phyloP scores from a whole-genome alignment of 1,140 invertebrate species.

The Lepeophtheirus salmonis region DNA sequence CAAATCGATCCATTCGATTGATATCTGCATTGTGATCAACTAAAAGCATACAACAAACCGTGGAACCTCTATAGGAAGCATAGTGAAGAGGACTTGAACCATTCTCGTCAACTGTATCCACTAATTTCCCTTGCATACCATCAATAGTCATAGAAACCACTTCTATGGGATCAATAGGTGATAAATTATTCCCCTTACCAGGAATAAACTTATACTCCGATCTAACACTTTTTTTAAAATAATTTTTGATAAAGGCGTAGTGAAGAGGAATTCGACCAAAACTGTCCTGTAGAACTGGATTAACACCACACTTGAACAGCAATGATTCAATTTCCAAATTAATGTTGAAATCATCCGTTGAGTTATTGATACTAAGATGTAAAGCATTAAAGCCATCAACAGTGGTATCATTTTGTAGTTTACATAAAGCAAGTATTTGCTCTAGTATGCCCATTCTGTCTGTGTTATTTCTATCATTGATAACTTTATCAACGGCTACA shows the following conservation, averaged over 20 bases:
- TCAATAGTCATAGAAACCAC: constrained; percentile 26
- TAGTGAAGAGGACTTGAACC: constrained; percentile 31
- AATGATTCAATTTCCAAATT: constrained; percentile 25
- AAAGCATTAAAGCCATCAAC: constrained; percentile 24
- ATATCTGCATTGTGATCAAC: constrained; percentile 27
- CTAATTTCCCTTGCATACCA: constrained; percentile 26
- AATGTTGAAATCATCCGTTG: constrained; percentile 26
- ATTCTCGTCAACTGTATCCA: constrained; percentile 28
- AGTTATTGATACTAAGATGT: constrained; percentile 28
- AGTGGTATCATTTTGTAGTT: neutral
- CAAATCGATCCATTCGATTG: constrained; percentile 28
- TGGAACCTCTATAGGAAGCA: constrained; percentile 32
- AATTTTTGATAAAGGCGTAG: constrained; percentile 31
- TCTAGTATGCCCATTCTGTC: constrained; percentile 21
- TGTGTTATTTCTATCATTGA: constrained; percentile 11
- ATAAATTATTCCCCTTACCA: constrained; percentile 19
- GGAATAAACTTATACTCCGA: neutral
- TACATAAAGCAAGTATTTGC: constrained; percentile 24
- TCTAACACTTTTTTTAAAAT: neutral
- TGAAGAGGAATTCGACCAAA: constrained; percentile 28
- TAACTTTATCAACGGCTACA: constrained; percentile 23
- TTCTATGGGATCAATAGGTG: constrained; percentile 31
- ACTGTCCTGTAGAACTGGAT: constrained; percentile 23
- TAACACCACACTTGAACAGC: constrained; percentile 24
- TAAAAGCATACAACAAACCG: constrained; percentile 31